A percentile compares a stretch with the other conserved stretches of the same genome.
Conservation (phyloP, 2,113 vertebrate species). For the Calidris pugnax region DNA sequence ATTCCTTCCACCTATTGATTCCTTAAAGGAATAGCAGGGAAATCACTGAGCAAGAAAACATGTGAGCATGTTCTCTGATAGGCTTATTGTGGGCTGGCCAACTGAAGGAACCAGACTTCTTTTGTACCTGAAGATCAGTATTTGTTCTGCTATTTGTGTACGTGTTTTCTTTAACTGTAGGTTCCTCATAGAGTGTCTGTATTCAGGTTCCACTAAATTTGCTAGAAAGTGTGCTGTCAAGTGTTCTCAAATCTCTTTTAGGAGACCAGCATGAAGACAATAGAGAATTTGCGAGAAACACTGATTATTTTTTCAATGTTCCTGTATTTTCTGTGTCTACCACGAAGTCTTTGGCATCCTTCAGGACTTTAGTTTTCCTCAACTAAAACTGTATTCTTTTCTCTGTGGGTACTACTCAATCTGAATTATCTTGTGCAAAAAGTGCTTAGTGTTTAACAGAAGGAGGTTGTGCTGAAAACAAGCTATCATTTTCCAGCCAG, state of each 20-base stretch:
- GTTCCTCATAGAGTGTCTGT: not conserved
- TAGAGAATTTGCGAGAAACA: not conserved
- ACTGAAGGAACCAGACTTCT: not conserved
- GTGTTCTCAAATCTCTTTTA: not conserved
- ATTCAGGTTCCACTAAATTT: not conserved
- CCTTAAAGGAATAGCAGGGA: not conserved
- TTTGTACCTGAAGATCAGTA: not conserved
- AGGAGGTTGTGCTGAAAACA: slow-evolving; percentile 16
- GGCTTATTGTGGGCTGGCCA: not conserved
- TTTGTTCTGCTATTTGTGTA: not conserved
- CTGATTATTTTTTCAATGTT: not conserved
- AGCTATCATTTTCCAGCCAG: slow-evolving; percentile 23
- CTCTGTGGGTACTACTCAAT: not conserved
- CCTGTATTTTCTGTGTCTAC: not conserved
- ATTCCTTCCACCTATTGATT: not conserved
- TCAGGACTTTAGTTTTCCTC: not conserved
- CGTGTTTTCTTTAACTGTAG: not conserved
- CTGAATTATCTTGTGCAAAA: not conserved
- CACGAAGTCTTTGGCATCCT: not conserved
- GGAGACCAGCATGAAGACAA: not conserved
- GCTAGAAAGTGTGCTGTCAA: not conserved
- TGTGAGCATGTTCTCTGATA: not conserved
- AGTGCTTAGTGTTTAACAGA: not conserved
- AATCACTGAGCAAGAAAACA: not conserved
- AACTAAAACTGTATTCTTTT: not conserved